A percentile compares a stretch with the other conserved stretches of the same genome.
Conservation (phyloP, 2,797 vertebrate species). For the Acipenser oxyrinchus region DNA sequence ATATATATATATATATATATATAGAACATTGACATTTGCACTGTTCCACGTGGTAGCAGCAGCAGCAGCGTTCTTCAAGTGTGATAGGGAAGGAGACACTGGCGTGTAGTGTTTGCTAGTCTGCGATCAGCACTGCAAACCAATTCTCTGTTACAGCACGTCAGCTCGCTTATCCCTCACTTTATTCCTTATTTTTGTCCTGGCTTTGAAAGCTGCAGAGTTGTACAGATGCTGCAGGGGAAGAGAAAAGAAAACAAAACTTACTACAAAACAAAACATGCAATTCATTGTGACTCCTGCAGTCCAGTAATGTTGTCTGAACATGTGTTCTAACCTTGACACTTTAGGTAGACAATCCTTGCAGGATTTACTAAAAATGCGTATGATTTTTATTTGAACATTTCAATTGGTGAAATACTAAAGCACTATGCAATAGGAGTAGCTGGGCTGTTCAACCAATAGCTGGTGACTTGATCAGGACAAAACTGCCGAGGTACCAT, state of each 20-base stretch:
- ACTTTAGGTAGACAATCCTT: no score
- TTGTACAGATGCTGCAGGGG: conserved; percentile 81
- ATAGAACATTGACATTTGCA: conserved; percentile 37
- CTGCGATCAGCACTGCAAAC: conserved; percentile 1
- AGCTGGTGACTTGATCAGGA: no score
- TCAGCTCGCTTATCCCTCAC: conserved; percentile 91
- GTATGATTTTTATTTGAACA: no score
- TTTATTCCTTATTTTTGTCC: conserved; percentile 87
- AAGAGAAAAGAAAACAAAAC: conserved; percentile 10
- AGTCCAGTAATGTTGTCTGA: no score
- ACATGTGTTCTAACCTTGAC: no score
- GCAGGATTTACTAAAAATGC: no score
- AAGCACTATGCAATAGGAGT: no score
- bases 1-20: no score
- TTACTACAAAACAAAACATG: background rate
- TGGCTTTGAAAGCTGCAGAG: conserved; percentile 87
- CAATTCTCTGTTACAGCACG: conserved; percentile 61
- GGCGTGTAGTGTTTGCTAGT: conserved; percentile 17
- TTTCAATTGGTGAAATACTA: no score
- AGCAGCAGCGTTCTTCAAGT: conserved; percentile 43
- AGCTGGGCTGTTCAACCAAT: no score
- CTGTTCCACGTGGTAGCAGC: conserved; percentile 40
- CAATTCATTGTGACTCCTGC: background rate
- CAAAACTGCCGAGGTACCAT: no score
- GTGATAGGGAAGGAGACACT: conserved; percentile 14